phyloP scores from a whole-genome alignment of 2,797 vertebrate species.

The Fringilla coelebs region DNA sequence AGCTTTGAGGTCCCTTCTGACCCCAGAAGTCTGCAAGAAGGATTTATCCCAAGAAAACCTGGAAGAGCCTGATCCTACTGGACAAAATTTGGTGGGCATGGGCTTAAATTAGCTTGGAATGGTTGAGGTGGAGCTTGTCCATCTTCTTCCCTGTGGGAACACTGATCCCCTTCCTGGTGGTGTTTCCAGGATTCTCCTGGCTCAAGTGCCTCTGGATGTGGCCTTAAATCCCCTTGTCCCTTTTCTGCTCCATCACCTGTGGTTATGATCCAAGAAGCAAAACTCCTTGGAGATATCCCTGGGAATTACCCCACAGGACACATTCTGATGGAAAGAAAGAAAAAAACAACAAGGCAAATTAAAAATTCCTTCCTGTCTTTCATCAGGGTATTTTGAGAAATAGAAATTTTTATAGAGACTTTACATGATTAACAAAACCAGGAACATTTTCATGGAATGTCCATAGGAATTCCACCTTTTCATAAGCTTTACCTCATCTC shows the following conservation, averaged over 20 bases:
- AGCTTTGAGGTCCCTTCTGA: not conserved
- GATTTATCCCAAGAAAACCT: not conserved
- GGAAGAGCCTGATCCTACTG: not conserved
- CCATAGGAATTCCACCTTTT: not conserved
- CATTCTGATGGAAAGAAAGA: not conserved
- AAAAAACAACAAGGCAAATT: not conserved
- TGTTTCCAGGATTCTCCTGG: not conserved
- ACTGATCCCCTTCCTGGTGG: not conserved
- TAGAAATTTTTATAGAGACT: not conserved
- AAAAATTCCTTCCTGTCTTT: not conserved
- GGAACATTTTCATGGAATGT: not conserved
- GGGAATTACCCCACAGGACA: not conserved
- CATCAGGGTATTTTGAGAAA: not conserved
- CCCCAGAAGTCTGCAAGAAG: fast-evolving
- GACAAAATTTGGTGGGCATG: not conserved
- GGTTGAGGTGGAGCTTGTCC: not conserved
- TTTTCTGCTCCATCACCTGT: not conserved
- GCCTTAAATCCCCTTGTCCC: not conserved
- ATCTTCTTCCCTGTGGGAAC: not conserved
- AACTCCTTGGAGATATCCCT: not conserved
- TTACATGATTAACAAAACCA: not conserved
- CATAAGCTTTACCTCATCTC: not conserved
- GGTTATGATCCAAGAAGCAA: not conserved
- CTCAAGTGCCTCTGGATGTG: not conserved
- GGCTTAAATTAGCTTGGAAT: not conserved